These are phyloP conservation scores for Brevipalpus yothersi DNA, from an alignment of 1,140 invertebrate species.

Conservation along the genomic window DNA sequence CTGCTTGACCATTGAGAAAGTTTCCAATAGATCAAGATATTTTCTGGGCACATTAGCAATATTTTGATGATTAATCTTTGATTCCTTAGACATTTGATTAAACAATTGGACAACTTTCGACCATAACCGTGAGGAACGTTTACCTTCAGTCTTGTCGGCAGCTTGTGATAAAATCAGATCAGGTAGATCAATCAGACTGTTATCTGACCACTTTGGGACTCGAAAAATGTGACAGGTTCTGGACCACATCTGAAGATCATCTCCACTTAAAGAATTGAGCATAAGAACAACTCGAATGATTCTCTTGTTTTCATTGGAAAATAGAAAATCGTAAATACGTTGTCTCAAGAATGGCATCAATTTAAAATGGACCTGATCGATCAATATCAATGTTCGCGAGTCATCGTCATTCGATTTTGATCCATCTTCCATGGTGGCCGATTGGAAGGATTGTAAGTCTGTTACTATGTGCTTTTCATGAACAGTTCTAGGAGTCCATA, in stretches of 20 bases:
- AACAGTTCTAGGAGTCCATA: conserved; percentile 1
- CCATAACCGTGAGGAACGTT: not conserved
- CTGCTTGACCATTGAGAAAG: conserved; percentile 6
- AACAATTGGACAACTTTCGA: not conserved
- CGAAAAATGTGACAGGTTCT: not conserved
- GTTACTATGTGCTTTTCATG: conserved; percentile 4
- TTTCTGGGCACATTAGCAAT: conserved; percentile 3
- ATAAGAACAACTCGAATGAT: conserved; percentile 1
- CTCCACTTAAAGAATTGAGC: not conserved
- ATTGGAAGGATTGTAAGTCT: conserved; percentile 1
- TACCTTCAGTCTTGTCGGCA: not conserved
- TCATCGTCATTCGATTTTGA: not conserved
- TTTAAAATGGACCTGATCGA: conserved; percentile 7
- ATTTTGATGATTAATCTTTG: not conserved
- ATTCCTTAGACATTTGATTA: not conserved
- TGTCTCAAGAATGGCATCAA: conserved; percentile 3
- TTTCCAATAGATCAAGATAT: conserved; percentile 12
- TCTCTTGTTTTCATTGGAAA: not conserved
- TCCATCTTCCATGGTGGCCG: not conserved
- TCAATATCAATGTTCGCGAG: conserved; percentile 3
- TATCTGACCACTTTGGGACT: not conserved
- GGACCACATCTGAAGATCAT: conserved; percentile 2
- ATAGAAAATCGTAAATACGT: not conserved
- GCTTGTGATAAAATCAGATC: not conserved
- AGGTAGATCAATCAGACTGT: not conserved